Percentiles rank a stretch among this genome's conserved stretches.
phyloP scores from a whole-genome alignment of 2,113 vertebrate genomes.

The Phoxinus phoxinus region DNA sequence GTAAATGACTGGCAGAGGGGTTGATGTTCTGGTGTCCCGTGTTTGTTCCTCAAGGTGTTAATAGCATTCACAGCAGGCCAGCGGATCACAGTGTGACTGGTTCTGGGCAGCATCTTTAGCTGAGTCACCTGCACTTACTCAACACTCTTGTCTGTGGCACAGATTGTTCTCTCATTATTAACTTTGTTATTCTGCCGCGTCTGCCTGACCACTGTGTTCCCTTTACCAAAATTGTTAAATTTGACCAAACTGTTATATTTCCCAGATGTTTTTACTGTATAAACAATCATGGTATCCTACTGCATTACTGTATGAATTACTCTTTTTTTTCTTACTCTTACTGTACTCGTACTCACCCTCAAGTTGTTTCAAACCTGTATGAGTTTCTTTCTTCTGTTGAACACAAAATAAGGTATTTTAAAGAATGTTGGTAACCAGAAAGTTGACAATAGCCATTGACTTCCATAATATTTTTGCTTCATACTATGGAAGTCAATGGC shows the following conservation, averaged over 20 bases:
- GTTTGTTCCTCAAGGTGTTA: constrained; percentile 21
- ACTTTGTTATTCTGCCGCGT: background rate
- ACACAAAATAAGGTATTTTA: no score
- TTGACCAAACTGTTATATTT: background rate
- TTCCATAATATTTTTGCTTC: no score
- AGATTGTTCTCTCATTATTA: constrained; percentile 40
- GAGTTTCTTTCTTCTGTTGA: no score
- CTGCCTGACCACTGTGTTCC: background rate
- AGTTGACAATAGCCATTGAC: no score
- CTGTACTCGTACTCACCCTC: no score
- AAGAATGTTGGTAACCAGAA: no score
- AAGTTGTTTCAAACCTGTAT: no score
- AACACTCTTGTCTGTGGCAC: constrained; percentile 41
- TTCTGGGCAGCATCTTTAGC: constrained; percentile 28
- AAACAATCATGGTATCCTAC: no score
- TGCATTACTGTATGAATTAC: no score
- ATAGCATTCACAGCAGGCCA: constrained; percentile 13
- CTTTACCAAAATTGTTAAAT: background rate
- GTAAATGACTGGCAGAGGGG: background rate
- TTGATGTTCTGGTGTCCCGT: background rate
- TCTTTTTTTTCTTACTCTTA: no score
- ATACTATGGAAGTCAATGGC: no score
- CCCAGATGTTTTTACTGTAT: no score
- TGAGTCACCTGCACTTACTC: constrained; percentile 16
- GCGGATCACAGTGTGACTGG: constrained; percentile 3